These are phyloP conservation scores for Troglohyphantes excavatus DNA, from an alignment of 2,888 invertebrate species.

Conservation along the genomic window DNA sequence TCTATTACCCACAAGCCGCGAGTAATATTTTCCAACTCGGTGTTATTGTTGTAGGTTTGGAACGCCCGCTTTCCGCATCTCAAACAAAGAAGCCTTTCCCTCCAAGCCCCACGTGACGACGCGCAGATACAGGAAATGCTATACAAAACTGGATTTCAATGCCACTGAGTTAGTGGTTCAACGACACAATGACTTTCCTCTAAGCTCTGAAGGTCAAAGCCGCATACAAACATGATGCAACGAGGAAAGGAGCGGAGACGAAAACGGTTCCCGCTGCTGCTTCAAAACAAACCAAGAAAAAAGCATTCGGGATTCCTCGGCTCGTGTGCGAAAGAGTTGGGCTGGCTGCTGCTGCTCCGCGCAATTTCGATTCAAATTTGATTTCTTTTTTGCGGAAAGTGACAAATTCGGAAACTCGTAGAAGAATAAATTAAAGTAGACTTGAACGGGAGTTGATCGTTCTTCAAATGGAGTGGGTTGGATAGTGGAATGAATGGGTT, in stretches of 20 bases:
- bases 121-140: constrained; percentile 78
- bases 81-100: constrained; percentile 57
- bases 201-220: constrained; percentile 78
- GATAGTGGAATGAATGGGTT: too few species aligned
- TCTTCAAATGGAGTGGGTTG: too few species aligned
- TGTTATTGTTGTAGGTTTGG: too few species aligned
- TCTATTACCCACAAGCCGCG: too few species aligned
- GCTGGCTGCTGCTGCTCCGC: too few species aligned
- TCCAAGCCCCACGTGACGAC: constrained; percentile 66
- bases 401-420: too few species aligned
- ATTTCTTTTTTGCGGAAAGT: too few species aligned
- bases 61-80: not conserved
- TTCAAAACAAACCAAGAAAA: not conserved
- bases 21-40: too few species aligned
- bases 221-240: constrained; percentile 34
- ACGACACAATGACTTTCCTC: constrained; percentile 79
- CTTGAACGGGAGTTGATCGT: too few species aligned
- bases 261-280: not conserved
- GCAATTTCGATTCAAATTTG: too few species aligned
- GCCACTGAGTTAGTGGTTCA: constrained; percentile 79
- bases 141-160: constrained; percentile 79
- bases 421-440: too few species aligned
- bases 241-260: not conserved
- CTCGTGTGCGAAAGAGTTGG: not conserved
- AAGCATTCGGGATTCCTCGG: not conserved